Base-by-base conservation (phyloP, 2,888 invertebrate genomes). In the Teleiodes luculella region DNA sequence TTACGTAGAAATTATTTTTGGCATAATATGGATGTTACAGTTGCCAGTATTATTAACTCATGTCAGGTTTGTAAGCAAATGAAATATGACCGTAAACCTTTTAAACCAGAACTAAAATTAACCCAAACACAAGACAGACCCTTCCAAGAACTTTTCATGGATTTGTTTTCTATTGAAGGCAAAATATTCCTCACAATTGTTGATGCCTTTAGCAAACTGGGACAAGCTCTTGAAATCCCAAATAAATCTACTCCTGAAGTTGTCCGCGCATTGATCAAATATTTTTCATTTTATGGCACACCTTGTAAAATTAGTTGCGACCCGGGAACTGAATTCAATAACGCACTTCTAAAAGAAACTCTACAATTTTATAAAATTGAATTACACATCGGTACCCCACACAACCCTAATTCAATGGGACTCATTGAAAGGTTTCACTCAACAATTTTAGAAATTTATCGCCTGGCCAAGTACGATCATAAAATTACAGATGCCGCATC, bases 391-490 rank as follows among this genome's bases (percentile, higher is more conserved):
- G n/a, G n/a, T 66, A 65, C 66, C 4, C 61, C 62, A 0, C 60
- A 65, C 39, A 67, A 61, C 31, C 62, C 64, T 0, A 64, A 56
- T 45, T 65, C 63, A 11, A 63, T 59, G 60, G 64, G 54, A n/a
- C 30, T 61, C 1, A 43, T 67, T 16, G 62, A 67, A 55, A 20
- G 65, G 7, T 64, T 61, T 31, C 60, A 60, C 36, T 55, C 36
- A 20, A 63, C 58, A 0, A 13, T 57, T 16, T 48, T 55, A 2
- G 62, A 58, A 53, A 59, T 58, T 13, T 60, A 60, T 24, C 28
- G 61, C 14, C 31, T 58, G n/a, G 61, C 58, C 1, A 59, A 58
- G 56, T 56, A 60, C 20, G 60, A 62, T 8, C 30, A 58, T 16
- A 50, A 46, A 41, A 18, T 13, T 14, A 52, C 54, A 1, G 54